Percentiles rank a stretch among this genome's conserved stretches.
phyloP scores from a whole-genome alignment of 2,888 invertebrate species.

The Amphiduros pacificus region DNA sequence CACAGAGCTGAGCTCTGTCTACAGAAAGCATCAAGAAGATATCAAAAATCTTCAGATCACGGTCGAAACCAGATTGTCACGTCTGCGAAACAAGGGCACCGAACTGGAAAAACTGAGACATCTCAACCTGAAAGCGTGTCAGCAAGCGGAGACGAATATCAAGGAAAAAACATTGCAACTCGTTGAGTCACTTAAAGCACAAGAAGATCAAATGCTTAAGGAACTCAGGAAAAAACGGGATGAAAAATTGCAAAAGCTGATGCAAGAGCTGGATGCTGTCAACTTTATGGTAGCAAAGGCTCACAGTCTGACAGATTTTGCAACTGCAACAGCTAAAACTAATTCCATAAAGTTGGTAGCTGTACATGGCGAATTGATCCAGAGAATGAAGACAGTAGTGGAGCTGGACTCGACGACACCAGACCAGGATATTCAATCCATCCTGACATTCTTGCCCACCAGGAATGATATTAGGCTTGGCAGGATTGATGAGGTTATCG shows the following conservation, averaged over 20 bases:
- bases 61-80: slow-evolving; percentile 21
- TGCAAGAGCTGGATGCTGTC: slow-evolving; percentile 25
- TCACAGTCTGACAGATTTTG: slow-evolving; percentile 24
- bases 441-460: slow-evolving; percentile 25
- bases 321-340: slow-evolving; percentile 10
- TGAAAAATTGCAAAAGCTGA: slow-evolving; percentile 22
- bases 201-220: slow-evolving; percentile 26
- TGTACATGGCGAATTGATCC: slow-evolving; percentile 31
- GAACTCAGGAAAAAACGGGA: slow-evolving; percentile 25
- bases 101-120: slow-evolving; percentile 27
- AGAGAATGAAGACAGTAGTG: slow-evolving; percentile 32
- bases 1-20: slow-evolving; percentile 23
- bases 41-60: slow-evolving; percentile 23
- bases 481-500: slow-evolving; percentile 24
- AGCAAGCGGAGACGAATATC: slow-evolving; percentile 29
- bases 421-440: slow-evolving; percentile 14
- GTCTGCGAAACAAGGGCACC: slow-evolving; percentile 14
- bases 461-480: slow-evolving; percentile 24
- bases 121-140: slow-evolving; percentile 24
- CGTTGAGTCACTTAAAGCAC: slow-evolving; percentile 20
- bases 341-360: slow-evolving; percentile 27
- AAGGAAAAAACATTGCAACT: slow-evolving; percentile 24
- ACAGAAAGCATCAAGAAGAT: slow-evolving; percentile 27
- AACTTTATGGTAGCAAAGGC: slow-evolving; percentile 3
- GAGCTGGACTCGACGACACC: slow-evolving; percentile 20